These are phyloP conservation scores for Tenualosa thibaudeaui DNA, from an alignment of 2,797 vertebrate species.

Conservation along the genomic window DNA sequence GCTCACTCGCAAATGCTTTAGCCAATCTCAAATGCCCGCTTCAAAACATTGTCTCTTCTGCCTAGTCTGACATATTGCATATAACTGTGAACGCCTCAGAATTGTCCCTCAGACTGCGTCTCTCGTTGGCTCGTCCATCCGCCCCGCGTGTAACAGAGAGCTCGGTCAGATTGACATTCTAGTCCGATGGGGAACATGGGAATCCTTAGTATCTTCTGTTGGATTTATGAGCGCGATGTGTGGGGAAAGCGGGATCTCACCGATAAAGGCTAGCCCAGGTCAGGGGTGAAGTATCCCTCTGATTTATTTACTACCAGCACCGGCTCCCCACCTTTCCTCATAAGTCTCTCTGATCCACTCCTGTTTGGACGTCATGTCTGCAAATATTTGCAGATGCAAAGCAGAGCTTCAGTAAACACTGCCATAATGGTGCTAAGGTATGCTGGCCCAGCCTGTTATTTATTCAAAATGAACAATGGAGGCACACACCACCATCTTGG, in stretches of 20 bases:
- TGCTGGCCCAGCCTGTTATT: neutral
- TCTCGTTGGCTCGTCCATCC: neutral
- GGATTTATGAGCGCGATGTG: slow-evolving; percentile 70
- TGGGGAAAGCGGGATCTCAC: slow-evolving; percentile 67
- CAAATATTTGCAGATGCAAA: slow-evolving; percentile 84
- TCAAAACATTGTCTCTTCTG: neutral
- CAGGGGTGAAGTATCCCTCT: slow-evolving; percentile 74
- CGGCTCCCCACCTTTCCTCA: slow-evolving; percentile 65
- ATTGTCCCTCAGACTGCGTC: neutral
- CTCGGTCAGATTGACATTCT: slow-evolving; percentile 59
- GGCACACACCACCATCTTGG: neutral
- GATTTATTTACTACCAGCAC: slow-evolving; percentile 72
- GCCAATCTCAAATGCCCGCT: neutral
- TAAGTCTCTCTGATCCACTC: slow-evolving; percentile 72
- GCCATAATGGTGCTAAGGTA: slow-evolving; percentile 55
- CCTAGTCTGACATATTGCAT: neutral
- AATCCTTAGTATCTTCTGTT: slow-evolving; percentile 32
- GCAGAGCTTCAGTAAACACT: slow-evolving; percentile 66
- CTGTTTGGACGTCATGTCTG: slow-evolving; percentile 81
- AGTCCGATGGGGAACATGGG: slow-evolving; percentile 60
- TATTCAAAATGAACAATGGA: neutral
- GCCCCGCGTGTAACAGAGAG: neutral
- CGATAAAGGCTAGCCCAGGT: slow-evolving; percentile 72
- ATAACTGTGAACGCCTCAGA: neutral
- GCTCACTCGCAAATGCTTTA: neutral